phyloP scores from a whole-genome alignment of 2,888 invertebrate genomes.

The Hermodice carunculata region DNA sequence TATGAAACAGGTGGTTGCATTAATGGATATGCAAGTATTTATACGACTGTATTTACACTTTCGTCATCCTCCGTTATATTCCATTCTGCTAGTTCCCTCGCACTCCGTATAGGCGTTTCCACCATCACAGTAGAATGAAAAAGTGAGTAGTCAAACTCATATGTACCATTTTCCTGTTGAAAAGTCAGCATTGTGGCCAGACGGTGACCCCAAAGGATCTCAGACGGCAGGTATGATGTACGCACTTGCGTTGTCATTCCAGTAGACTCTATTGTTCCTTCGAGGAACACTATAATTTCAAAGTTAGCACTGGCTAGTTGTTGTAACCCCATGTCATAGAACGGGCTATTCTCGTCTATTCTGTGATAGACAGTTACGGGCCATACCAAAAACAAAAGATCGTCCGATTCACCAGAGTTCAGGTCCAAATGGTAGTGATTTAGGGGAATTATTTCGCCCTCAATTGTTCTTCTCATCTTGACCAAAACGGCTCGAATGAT shows the following conservation, averaged over 20 bases:
- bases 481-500: slow-evolving; percentile 38
- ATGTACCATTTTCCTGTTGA: slow-evolving; percentile 69
- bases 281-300: slow-evolving; percentile 96
- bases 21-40: too few relatives aligned
- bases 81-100: background rate
- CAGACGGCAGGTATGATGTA: slow-evolving; percentile 72
- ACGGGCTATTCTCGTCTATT: slow-evolving; percentile 90
- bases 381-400: slow-evolving; percentile 91
- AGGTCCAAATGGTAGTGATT: too few relatives aligned
- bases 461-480: slow-evolving; percentile 74
- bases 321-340: slow-evolving; percentile 91
- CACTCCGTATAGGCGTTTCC: slow-evolving; percentile 67
- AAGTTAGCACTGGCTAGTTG: slow-evolving; percentile 93
- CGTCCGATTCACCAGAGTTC: slow-evolving; percentile 4
- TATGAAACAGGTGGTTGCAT: too few relatives aligned
- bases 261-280: slow-evolving; percentile 85
- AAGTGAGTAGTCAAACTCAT: slow-evolving; percentile 68
- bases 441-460: slow-evolving; percentile 93
- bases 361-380: slow-evolving; percentile 97
- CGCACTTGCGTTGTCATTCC: slow-evolving; percentile 73
- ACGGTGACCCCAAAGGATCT: slow-evolving; percentile 69
- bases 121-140: slow-evolving; percentile 68
- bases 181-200: slow-evolving; percentile 69
- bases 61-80: background rate
- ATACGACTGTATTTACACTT: too few relatives aligned